Conservation (phyloP, 64 coral and sea anemone genomes). For the Pocillopora verrucosa region DNA sequence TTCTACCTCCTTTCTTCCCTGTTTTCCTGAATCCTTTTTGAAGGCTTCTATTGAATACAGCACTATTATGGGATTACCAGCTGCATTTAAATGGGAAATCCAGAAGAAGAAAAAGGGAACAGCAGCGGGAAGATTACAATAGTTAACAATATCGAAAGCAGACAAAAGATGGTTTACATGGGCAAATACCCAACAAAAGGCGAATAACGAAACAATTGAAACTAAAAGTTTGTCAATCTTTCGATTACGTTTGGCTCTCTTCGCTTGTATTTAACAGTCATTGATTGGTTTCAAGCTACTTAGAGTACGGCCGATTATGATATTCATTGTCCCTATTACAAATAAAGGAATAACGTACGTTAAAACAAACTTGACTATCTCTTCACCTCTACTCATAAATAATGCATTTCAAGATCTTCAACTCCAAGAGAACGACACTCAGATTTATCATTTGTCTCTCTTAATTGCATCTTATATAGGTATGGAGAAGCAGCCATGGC, state of each 20-base stretch:
- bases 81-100: conserved; percentile 38
- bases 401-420: too few relatives aligned
- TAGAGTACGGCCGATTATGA: conserved; percentile 20
- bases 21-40: too few relatives aligned
- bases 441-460: too few relatives aligned
- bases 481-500: background rate
- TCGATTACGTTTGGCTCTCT: conserved; percentile 1
- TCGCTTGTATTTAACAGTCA: conserved; percentile 6
- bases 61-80: background rate
- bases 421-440: too few relatives aligned
- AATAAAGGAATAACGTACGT: conserved; percentile 27
- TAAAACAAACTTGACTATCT: conserved; percentile 26
- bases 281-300: background rate
- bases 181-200: conserved; percentile 29
- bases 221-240: conserved; percentile 22
- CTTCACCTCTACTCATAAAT: background rate
- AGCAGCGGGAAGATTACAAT: conserved; percentile 2
- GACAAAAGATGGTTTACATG: conserved; percentile 27
- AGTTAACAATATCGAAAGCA: background rate
- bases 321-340: conserved; percentile 17
- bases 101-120: conserved; percentile 39
- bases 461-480: too few relatives aligned
- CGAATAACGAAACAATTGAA: conserved; percentile 31
- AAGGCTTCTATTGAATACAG: too few relatives aligned
- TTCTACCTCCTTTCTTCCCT: too few relatives aligned